Evolutionary conservation across 2,113 vertebrate species (phyloP).

Genomic region (Pluvialis apricaria): DNA sequence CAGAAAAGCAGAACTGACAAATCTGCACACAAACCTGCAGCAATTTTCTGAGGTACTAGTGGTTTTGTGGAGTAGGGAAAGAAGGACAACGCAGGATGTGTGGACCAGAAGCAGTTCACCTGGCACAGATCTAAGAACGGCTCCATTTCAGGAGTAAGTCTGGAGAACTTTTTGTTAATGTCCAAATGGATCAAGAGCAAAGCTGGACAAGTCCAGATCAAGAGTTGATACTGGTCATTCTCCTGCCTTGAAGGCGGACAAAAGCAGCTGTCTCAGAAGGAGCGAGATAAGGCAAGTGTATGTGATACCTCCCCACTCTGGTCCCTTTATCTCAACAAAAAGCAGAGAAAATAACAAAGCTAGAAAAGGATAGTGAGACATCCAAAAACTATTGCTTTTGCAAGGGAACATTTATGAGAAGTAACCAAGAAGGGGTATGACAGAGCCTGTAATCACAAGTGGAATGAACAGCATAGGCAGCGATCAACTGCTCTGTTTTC

Average conservation of each 20-base stretch:
- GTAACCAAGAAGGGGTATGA: background rate
- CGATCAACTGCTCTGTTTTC: background rate
- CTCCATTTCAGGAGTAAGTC: background rate
- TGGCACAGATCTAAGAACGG: background rate
- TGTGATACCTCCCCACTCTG: background rate
- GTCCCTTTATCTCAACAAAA: background rate
- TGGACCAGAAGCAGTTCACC: background rate
- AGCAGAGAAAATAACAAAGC: background rate
- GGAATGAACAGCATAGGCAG: rapidly evolving
- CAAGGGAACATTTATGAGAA: rapidly evolving
- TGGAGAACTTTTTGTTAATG: background rate
- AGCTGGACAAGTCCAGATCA: background rate
- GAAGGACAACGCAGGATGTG: background rate
- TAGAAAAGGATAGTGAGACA: background rate
- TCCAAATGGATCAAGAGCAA: background rate
- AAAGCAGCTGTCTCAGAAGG: background rate
- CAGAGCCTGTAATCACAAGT: background rate
- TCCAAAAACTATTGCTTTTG: background rate
- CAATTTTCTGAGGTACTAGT: background rate
- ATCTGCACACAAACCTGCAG: background rate
- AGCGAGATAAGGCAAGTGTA: background rate
- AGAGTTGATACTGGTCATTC: background rate
- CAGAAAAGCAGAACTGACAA: background rate
- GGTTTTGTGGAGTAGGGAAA: background rate
- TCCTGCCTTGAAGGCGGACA: background rate